These are phyloP conservation scores for Morelia viridis DNA, from an alignment of 2,797 vertebrate genomes.

Conservation along the genomic window DNA sequence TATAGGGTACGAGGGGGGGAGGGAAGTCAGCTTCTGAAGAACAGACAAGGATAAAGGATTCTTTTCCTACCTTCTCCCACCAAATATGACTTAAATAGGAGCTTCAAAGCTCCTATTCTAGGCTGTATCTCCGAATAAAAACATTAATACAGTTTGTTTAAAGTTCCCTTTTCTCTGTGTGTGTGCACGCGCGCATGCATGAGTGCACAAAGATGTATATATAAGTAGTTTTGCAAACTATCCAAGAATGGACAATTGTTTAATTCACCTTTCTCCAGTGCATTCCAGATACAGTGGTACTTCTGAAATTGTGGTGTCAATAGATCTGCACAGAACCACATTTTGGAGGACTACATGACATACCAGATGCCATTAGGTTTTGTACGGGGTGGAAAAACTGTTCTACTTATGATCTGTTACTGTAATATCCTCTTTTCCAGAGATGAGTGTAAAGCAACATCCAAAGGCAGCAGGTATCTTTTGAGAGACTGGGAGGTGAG, in stretches of 20 bases:
- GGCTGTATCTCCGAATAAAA: background rate
- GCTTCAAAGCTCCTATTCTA: background rate
- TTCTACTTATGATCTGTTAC: background rate
- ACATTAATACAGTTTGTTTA: background rate
- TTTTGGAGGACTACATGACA: background rate
- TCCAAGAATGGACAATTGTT: background rate
- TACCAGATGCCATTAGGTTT: background rate
- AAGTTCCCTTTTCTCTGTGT: background rate
- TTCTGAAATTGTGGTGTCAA: background rate
- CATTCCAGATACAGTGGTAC: background rate
- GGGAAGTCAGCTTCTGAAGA: background rate
- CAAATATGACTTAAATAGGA: background rate
- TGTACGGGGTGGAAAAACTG: background rate
- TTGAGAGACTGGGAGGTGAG: background rate
- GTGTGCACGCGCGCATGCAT: accelerated
- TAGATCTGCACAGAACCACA: background rate
- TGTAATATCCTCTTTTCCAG: background rate
- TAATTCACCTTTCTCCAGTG: background rate
- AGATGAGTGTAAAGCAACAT: background rate
- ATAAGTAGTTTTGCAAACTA: background rate
- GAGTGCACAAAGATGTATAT: background rate
- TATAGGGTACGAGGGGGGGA: background rate
- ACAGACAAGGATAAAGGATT: background rate
- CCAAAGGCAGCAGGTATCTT: background rate
- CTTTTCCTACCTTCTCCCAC: background rate